Evolutionary conservation across 2,113 vertebrate species (phyloP).

Genomic region (Tetrax tetrax): DNA sequence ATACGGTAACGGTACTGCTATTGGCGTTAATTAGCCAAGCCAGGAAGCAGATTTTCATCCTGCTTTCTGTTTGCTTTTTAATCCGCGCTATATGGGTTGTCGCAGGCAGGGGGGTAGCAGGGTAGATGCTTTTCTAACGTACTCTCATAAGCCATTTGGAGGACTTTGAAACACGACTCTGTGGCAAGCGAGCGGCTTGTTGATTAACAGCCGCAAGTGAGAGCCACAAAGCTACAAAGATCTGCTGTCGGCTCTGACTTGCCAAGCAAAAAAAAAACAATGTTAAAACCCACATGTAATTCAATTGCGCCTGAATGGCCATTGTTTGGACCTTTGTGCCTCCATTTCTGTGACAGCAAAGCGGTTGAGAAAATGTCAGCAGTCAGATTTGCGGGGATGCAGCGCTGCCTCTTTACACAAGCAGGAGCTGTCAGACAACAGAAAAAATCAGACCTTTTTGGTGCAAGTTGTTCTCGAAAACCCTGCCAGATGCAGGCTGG

Average conservation of each 20-base stretch:
- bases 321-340: not conserved
- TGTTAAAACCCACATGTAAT: not conserved
- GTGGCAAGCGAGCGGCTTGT: not conserved
- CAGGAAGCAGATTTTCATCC: not conserved
- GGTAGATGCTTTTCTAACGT: not conserved
- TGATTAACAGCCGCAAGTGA: not conserved
- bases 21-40: not conserved
- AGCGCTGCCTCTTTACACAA: not conserved
- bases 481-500: not conserved
- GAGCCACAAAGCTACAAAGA: not conserved
- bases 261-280: not conserved
- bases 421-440: fast-evolving
- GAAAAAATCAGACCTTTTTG: not conserved
- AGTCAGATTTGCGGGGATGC: not conserved
- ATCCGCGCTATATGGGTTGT: not conserved
- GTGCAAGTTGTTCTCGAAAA: not conserved
- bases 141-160: not conserved
- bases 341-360: not conserved
- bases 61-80: not conserved
- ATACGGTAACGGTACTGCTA: not conserved
- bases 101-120: not conserved
- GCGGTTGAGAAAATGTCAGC: not conserved
- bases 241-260: not conserved
- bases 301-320: not conserved
- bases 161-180: not conserved